Evolutionary conservation across 2,888 invertebrate genomes (phyloP).

Genomic region (Polydrusus pterygomalis): DNA sequence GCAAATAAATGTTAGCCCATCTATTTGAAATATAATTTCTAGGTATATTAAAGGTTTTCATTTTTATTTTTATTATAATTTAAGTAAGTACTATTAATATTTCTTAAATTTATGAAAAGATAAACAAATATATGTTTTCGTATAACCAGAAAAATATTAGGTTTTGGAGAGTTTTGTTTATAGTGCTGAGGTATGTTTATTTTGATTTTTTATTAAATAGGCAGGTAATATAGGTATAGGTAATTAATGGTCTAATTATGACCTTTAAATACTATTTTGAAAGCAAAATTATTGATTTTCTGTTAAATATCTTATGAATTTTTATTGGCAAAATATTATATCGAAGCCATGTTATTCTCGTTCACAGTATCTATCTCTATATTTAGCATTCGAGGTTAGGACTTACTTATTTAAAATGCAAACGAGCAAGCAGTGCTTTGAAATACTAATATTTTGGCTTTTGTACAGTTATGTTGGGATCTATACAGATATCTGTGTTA

Average conservation of each 20-base stretch:
- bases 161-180: too few relatives aligned
- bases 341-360: background rate
- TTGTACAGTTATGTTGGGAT: background rate
- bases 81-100: too few relatives aligned
- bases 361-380: constrained; percentile 12
- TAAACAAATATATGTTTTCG: too few relatives aligned
- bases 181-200: too few relatives aligned
- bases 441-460: background rate
- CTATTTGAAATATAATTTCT: background rate
- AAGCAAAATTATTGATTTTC: background rate
- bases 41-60: background rate
- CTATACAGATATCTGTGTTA: too few relatives aligned
- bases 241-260: background rate
- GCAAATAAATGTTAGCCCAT: background rate
- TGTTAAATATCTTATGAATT: constrained; percentile 28
- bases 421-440: background rate
- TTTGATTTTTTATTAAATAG: background rate
- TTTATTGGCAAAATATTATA: constrained; percentile 29
- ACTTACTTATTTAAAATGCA: constrained; percentile 23
- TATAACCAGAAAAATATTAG: too few relatives aligned
- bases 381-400: constrained; percentile 41
- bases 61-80: too few relatives aligned
- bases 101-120: too few relatives aligned
- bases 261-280: background rate
- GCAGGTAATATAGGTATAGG: background rate